These are phyloP conservation scores for Chesias legatella DNA, from an alignment of 2,888 invertebrate genomes.

Conservation along the genomic window DNA sequence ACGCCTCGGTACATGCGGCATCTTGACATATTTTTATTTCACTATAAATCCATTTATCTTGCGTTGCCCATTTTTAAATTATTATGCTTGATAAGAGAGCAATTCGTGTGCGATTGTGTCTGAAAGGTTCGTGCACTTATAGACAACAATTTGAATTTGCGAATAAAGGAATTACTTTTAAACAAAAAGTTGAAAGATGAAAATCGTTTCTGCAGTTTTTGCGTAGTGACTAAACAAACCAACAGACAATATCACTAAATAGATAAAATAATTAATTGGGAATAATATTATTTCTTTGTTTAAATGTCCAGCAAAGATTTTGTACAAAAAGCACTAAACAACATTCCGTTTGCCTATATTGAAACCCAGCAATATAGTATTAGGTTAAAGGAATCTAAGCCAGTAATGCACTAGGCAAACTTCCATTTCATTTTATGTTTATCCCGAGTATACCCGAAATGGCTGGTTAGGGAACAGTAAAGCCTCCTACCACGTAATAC, in stretches of 20 bases:
- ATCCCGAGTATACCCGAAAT: slow-evolving; percentile 51
- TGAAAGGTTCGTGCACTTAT: too few relatives aligned
- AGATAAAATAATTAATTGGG: too few relatives aligned
- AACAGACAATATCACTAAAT: too few relatives aligned
- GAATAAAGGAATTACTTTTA: too few relatives aligned
- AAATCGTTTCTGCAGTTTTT: too few relatives aligned
- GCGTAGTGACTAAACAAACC: too few relatives aligned
- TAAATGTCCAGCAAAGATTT: too few relatives aligned
- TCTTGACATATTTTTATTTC: slow-evolving; percentile 48
- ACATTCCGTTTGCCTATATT: not conserved
- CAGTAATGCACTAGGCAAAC: slow-evolving; percentile 43
- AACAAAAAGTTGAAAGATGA: too few relatives aligned
- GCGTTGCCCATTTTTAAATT: slow-evolving; percentile 26
- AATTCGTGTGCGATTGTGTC: slow-evolving; percentile 1
- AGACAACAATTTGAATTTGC: too few relatives aligned
- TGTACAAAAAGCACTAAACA: not conserved
- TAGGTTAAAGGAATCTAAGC: slow-evolving; percentile 15
- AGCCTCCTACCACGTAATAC: slow-evolving; percentile 49
- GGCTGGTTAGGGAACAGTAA: slow-evolving; percentile 59
- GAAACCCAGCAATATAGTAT: not conserved
- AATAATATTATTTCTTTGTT: too few relatives aligned
- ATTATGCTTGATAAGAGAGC: slow-evolving; percentile 12
- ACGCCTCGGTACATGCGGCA: slow-evolving; percentile 52
- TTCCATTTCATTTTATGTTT: slow-evolving; percentile 66
- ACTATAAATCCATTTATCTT: slow-evolving; percentile 28